These are phyloP conservation scores for Enteromius paludinosus DNA, from an alignment of 2,797 vertebrate species.

Conservation along the genomic window DNA sequence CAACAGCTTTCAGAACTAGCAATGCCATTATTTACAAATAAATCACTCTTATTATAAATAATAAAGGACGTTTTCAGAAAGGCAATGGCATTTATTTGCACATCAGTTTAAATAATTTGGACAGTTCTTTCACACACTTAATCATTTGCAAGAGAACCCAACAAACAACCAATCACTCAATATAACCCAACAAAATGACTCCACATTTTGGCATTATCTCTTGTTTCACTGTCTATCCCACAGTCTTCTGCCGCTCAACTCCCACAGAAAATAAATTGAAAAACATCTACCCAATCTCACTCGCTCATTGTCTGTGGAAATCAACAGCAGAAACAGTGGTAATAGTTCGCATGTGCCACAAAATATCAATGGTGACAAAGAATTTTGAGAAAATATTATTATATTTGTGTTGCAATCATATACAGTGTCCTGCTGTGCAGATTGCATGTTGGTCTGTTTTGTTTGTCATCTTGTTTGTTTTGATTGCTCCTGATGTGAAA, in stretches of 20 bases:
- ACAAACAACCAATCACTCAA: neutral
- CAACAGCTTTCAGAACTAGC: neutral
- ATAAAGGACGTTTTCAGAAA: neutral
- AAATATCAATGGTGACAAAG: neutral
- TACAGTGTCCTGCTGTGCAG: neutral
- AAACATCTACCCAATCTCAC: neutral
- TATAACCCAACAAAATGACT: neutral
- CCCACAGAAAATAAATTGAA: neutral
- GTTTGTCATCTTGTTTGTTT: constrained; percentile 27
- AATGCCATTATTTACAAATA: neutral
- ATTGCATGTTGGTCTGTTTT: neutral
- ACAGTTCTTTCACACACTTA: neutral
- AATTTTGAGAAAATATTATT: neutral
- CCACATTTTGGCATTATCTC: neutral
- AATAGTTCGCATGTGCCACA: neutral
- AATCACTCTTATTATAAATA: neutral
- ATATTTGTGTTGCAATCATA: constrained; percentile 11
- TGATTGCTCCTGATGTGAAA: constrained; percentile 38
- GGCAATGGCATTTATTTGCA: neutral
- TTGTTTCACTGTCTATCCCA: neutral
- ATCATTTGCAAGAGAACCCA: neutral
- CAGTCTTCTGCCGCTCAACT: neutral
- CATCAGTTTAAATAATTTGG: neutral
- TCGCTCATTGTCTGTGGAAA: neutral
- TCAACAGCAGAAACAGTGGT: neutral